phyloP scores from a whole-genome alignment of 2,113 vertebrate genomes.

The Oenanthe melanoleuca region DNA sequence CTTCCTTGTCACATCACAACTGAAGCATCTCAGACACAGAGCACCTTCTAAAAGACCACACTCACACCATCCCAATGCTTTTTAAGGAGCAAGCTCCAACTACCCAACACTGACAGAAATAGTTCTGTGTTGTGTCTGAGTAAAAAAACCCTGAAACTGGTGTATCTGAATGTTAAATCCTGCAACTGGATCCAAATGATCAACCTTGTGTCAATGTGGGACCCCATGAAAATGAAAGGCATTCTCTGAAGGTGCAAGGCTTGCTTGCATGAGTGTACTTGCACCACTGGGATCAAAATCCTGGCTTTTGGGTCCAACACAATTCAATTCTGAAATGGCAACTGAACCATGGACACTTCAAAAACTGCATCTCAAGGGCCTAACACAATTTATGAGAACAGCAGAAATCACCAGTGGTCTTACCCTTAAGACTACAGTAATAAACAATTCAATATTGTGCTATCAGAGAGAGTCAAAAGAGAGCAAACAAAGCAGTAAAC shows the following conservation, averaged over 20 bases:
- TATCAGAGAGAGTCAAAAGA: constrained; percentile 9
- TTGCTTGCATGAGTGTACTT: background rate
- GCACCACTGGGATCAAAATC: background rate
- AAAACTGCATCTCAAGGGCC: background rate
- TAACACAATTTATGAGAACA: constrained; percentile 17
- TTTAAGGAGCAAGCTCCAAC: background rate
- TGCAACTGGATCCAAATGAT: background rate
- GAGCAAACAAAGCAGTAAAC: constrained; percentile 27
- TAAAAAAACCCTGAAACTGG: background rate
- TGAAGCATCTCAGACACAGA: background rate
- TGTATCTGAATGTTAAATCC: background rate
- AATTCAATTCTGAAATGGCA: background rate
- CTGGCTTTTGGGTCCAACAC: background rate
- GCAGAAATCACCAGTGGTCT: background rate
- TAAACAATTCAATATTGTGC: background rate
- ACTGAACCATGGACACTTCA: background rate
- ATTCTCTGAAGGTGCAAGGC: background rate
- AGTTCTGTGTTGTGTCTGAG: background rate
- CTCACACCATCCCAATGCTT: background rate
- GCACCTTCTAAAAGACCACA: background rate
- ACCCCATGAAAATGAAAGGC: accelerated
- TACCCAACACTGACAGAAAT: background rate
- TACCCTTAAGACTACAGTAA: constrained; percentile 5
- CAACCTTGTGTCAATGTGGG: background rate
- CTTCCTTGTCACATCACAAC: background rate